Evolutionary conservation across 2,888 invertebrate species (phyloP).

Genomic region (Oscheius myriophilus): DNA sequence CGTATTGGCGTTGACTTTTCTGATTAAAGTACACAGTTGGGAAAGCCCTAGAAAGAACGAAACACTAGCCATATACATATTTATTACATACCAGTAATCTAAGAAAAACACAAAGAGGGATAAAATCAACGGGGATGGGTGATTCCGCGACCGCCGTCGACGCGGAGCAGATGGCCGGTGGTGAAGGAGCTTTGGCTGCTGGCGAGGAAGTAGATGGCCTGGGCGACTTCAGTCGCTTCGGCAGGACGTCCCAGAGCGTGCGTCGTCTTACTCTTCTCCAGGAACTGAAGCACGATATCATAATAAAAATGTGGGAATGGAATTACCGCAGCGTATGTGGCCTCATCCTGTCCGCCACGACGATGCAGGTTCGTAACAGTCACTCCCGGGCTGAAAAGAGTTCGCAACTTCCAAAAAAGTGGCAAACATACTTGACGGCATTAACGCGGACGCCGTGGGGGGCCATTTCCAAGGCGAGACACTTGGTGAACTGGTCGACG

Average conservation of each 20-base stretch:
- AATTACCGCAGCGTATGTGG: constrained; percentile 71
- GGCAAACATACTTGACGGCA: constrained; percentile 79
- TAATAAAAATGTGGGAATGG: constrained; percentile 6
- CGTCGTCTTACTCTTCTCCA: constrained; percentile 85
- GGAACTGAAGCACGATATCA: constrained; percentile 75
- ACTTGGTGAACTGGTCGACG: constrained; percentile 91
- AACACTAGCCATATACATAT: background rate
- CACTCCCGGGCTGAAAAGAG: constrained; percentile 81
- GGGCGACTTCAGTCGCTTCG: constrained; percentile 75
- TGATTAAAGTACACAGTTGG: background rate
- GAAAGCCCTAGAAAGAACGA: background rate
- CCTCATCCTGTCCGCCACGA: constrained; percentile 81
- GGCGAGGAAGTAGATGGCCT: constrained; percentile 89
- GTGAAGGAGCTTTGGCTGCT: constrained; percentile 86
- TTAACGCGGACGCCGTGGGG: constrained; percentile 82
- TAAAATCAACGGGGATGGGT: constrained; percentile 61
- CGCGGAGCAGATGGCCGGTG: constrained; percentile 87
- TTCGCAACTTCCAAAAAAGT: background rate
- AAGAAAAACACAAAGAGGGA: background rate
- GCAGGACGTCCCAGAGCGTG: constrained; percentile 80
- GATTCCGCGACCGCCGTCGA: constrained; percentile 84
- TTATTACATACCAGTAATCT: constrained; percentile 8
- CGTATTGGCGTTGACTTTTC: background rate
- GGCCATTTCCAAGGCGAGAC: constrained; percentile 82
- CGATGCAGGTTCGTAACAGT: constrained; percentile 87